Percentiles rank a stretch among this genome's conserved stretches.
These are phyloP conservation scores for Hyles euphorbiae DNA, from an alignment of 1,140 invertebrate genomes.

Conservation along the genomic window DNA sequence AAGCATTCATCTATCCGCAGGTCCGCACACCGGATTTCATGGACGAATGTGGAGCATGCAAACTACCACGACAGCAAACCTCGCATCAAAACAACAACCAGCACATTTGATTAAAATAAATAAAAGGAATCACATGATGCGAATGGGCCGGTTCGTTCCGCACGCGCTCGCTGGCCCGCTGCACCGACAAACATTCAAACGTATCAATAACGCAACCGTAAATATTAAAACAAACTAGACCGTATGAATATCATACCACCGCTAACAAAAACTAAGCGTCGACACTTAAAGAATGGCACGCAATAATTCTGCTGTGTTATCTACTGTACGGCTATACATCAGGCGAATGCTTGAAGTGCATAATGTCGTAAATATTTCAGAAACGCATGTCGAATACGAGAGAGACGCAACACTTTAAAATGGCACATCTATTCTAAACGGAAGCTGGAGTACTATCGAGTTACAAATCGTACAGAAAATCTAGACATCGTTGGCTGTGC, in stretches of 20 bases:
- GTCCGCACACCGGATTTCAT: slow-evolving; percentile 66
- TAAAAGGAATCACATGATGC: slow-evolving; percentile 61
- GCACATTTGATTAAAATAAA: slow-evolving; percentile 72
- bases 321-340: slow-evolving; percentile 21
- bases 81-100: slow-evolving; percentile 65
- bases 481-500: slow-evolving; percentile 61
- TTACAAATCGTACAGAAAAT: slow-evolving; percentile 70
- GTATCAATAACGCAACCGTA: slow-evolving; percentile 32
- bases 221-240: slow-evolving; percentile 28
- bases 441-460: slow-evolving; percentile 64
- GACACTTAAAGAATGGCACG: slow-evolving; percentile 13
- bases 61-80: slow-evolving; percentile 62
- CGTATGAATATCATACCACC: slow-evolving; percentile 18
- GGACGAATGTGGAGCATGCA: slow-evolving; percentile 62
- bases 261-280: slow-evolving; percentile 14
- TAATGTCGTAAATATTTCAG: slow-evolving; percentile 50
- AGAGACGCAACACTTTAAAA: slow-evolving; percentile 61
- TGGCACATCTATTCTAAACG: slow-evolving; percentile 68
- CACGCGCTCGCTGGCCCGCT: slow-evolving; percentile 1
- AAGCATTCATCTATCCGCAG: slow-evolving; percentile 70
- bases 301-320: slow-evolving; percentile 16
- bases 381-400: slow-evolving; percentile 55
- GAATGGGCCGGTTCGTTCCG: slow-evolving; percentile 22
- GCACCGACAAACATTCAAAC: slow-evolving; percentile 33
- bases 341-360: slow-evolving; percentile 32